These are phyloP conservation scores for Petrocephalus sullivani DNA, from an alignment of 2,797 vertebrate genomes.

Conservation along the genomic window DNA sequence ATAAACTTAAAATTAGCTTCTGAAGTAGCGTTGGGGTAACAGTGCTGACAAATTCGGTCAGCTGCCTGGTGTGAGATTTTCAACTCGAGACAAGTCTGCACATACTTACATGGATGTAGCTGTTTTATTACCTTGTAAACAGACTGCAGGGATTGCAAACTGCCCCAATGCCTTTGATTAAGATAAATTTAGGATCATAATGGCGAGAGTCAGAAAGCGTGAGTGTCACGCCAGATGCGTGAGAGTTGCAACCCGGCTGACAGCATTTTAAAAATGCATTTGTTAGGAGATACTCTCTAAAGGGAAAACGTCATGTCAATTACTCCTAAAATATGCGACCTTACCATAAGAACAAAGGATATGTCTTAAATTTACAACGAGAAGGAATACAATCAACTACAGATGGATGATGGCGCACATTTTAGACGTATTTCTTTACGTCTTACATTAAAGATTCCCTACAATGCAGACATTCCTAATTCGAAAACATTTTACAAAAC, in stretches of 20 bases:
- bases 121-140: too few species aligned
- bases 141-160: too few species aligned
- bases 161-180: too few species aligned
- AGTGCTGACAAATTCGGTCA: too few species aligned
- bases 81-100: too few species aligned
- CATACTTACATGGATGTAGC: too few species aligned
- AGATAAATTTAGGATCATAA: too few species aligned
- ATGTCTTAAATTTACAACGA: not conserved
- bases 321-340: not conserved
- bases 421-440: not conserved
- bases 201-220: too few species aligned
- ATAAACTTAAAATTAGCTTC: too few species aligned
- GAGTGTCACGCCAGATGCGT: too few species aligned
- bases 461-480: not conserved
- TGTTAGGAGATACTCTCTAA: not conserved
- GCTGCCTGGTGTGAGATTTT: too few species aligned
- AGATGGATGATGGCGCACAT: not conserved
- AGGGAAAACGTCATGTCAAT: not conserved
- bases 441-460: not conserved
- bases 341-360: not conserved
- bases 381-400: not conserved
- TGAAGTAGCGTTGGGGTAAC: too few species aligned
- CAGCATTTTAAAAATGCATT: not conserved
- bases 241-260: not conserved
- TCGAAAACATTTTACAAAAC: not conserved